Conservation (phyloP, 2,888 invertebrate genomes). For the Acanthosepion esculentum region DNA sequence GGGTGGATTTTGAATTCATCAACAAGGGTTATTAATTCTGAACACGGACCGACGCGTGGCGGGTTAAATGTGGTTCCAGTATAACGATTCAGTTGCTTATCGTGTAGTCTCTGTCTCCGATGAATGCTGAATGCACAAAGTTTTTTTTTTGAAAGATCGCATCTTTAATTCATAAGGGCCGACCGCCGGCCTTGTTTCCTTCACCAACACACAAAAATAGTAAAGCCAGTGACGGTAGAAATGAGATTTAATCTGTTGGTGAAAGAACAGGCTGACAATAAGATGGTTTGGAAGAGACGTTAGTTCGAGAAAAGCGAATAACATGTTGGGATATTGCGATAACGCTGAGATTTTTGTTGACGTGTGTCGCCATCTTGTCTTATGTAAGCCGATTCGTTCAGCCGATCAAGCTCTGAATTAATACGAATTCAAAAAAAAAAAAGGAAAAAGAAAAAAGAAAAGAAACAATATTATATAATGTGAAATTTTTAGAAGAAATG, state of each 20-base stretch:
- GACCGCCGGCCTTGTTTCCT: background rate
- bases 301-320: background rate
- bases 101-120: background rate
- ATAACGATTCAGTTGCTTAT: background rate
- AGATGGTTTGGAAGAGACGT: background rate
- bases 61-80: background rate
- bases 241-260: background rate
- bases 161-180: background rate
- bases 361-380: slow-evolving; percentile 2
- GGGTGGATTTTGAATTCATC: background rate
- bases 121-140: background rate
- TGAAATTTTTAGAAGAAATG: no score
- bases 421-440: background rate
- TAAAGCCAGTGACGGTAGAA: background rate
- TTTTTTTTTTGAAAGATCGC: background rate
- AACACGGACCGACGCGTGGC: slow-evolving; percentile 1
- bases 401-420: background rate
- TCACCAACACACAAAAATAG: background rate
- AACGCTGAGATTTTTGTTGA: background rate
- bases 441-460: no score
- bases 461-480: no score
- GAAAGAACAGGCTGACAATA: background rate
- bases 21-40: background rate
- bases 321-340: background rate
- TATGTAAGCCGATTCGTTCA: background rate